Conservation (phyloP, 2,888 invertebrate species). For the Sipunculus nudus region DNA sequence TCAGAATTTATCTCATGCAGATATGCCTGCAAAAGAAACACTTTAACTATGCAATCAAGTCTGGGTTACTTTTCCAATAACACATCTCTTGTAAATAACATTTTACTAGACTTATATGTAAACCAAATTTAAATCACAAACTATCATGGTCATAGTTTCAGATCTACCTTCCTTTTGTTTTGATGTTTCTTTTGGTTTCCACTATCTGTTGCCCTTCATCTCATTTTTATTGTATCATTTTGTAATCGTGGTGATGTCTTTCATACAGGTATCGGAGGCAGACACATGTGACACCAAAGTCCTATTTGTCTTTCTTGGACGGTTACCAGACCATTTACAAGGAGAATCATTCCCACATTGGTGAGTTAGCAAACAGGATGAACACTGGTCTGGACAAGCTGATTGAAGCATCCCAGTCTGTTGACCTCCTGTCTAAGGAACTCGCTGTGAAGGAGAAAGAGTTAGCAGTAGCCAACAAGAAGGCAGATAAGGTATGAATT, state of each 20-base stretch:
- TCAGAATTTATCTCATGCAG: constrained; percentile 16
- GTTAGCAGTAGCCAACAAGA: constrained; percentile 59
- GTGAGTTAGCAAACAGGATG: constrained; percentile 74
- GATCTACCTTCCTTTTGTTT: too few relatives aligned
- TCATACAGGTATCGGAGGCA: constrained; percentile 77
- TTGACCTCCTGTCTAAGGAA: constrained; percentile 61
- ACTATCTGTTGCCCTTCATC: too few relatives aligned
- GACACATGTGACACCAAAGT: constrained; percentile 88
- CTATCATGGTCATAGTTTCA: too few relatives aligned
- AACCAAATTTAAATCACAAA: too few relatives aligned
- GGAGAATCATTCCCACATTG: constrained; percentile 80
- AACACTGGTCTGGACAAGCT: constrained; percentile 53
- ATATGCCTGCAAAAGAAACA: too few relatives aligned
- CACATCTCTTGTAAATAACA: too few relatives aligned
- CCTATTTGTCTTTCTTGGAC: constrained; percentile 83
- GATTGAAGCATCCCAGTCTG: constrained; percentile 61
- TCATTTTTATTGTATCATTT: too few relatives aligned
- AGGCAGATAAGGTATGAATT: constrained; percentile 56
- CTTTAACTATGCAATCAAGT: too few relatives aligned
- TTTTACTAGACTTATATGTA: too few relatives aligned
- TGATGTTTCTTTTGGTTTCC: too few relatives aligned
- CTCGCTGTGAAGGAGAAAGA: constrained; percentile 64
- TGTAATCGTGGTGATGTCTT: too few relatives aligned
- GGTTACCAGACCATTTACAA: constrained; percentile 82
- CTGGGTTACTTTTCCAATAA: too few relatives aligned